These are phyloP conservation scores for Diabrotica undecimpunctata DNA, from an alignment of 1,140 invertebrate genomes.

Conservation along the genomic window DNA sequence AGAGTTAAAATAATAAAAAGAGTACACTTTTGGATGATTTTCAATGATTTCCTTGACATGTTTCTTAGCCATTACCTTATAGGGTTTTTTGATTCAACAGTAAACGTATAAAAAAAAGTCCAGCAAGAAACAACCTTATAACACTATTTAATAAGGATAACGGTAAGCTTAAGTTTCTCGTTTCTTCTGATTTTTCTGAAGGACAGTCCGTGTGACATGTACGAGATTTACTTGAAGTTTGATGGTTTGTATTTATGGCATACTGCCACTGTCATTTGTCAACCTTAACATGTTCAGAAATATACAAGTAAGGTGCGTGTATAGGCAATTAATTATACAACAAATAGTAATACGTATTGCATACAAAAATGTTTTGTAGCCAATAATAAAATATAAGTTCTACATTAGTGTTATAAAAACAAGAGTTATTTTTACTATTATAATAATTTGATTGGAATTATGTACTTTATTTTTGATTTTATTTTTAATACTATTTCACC, in stretches of 20 bases:
- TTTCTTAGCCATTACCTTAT: slow-evolving; percentile 31
- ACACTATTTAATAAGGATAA: slow-evolving; percentile 20
- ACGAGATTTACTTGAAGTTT: neutral
- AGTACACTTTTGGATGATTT: slow-evolving; percentile 11
- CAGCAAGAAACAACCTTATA: slow-evolving; percentile 26
- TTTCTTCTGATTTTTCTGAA: slow-evolving; percentile 24
- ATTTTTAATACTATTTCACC: no score
- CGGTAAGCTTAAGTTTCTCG: slow-evolving; percentile 18
- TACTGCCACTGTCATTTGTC: neutral
- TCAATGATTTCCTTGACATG: slow-evolving; percentile 34
- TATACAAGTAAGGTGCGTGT: no score
- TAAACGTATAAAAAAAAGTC: neutral
- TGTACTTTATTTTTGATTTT: no score
- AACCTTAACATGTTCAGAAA: no score
- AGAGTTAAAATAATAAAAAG: slow-evolving; percentile 20
- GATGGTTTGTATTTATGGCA: neutral
- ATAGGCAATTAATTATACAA: no score
- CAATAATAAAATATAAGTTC: no score
- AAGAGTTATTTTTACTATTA: no score
- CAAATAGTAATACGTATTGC: no score
- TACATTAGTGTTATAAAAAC: no score
- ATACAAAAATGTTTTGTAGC: no score
- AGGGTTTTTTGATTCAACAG: slow-evolving; percentile 26
- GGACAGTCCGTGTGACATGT: slow-evolving; percentile 9
- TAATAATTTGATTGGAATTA: no score